Evolutionary conservation across 2,113 vertebrate species (phyloP), one percentile per base, ranked within the genome.

Genomic region (Hepsetus odoe): DNA sequence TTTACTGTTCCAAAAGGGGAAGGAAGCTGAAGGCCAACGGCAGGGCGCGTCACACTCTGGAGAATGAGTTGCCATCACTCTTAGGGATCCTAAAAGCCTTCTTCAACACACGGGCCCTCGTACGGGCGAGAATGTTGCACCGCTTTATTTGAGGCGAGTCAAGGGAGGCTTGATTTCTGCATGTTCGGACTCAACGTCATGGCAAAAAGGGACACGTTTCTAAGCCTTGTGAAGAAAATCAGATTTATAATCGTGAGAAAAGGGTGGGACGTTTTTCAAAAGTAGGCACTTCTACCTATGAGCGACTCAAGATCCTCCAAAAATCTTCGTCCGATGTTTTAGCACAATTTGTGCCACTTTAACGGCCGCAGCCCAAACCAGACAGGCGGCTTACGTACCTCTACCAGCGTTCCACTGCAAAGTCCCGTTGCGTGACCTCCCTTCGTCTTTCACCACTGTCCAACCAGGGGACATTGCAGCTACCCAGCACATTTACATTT

Each of bases 391-490:
- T 72, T 12, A 32, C 10, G 22, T 71, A 78, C 56, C 67, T 62
- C 51, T 24, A 35, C 6, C 24, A 68, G 20, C 14, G 26, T 30
- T 18, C 66, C 76, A 33, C n/a, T 24, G 65, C 74, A 77, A 77
- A 59, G 33, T 40, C 33, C 53, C 46, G 11, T 11, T 61, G 56
- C 35, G n/a, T n/a, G 64, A 38, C 42, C 28, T 30, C 40, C 38
- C 44, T 46, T 18, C 6, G 26, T 67, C 69, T 33, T 66, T 46
- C 73, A 74, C 70, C 62, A 46, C 33, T 24, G 33, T 51, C 73
- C 73, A 72, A 64, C 80, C 59, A 9, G 58, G 74, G 35, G 80
- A 33, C 80, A 81, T 81, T 8, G 24, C 46, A 62, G 30, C 40
- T 46, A 18, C 32, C 53, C 58, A 55, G 11, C 38, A 13, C n/a